Conservation (phyloP, 2,113 vertebrate species). For the Scalopus aquaticus region DNA sequence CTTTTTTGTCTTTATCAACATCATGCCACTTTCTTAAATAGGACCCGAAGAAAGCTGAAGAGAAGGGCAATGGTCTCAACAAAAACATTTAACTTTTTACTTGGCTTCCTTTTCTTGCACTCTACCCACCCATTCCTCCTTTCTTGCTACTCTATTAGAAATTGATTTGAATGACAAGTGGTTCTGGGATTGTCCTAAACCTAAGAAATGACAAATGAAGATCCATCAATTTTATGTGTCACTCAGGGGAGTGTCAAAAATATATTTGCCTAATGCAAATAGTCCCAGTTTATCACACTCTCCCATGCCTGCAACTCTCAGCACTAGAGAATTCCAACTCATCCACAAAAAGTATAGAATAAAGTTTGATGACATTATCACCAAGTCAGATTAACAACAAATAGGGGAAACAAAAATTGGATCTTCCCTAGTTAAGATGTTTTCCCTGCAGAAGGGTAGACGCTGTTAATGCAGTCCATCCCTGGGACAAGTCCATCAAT, state of each 20-base stretch:
- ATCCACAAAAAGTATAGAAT: constrained; percentile 53
- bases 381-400: constrained; percentile 72
- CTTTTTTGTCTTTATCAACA: neutral
- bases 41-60: neutral
- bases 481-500: constrained; percentile 56
- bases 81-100: neutral
- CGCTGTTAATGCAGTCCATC: neutral
- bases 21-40: neutral
- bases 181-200: neutral
- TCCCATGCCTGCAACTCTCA: constrained; percentile 28
- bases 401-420: constrained; percentile 60
- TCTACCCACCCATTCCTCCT: too few species aligned
- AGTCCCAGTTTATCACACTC: constrained; percentile 32
- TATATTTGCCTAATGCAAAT: constrained; percentile 51
- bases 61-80: neutral
- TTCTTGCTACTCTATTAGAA: neutral
- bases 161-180: constrained; percentile 29
- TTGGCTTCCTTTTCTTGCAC: constrained; percentile 19
- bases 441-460: constrained; percentile 49
- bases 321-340: constrained; percentile 50
- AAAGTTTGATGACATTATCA: constrained; percentile 54
- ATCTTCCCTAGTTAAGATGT: constrained; percentile 38
- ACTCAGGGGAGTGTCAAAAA: constrained; percentile 13
- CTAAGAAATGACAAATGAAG: neutral
- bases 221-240: constrained; percentile 40